Conservation (phyloP, 2,888 invertebrate genomes). For the Germaria angustata region DNA sequence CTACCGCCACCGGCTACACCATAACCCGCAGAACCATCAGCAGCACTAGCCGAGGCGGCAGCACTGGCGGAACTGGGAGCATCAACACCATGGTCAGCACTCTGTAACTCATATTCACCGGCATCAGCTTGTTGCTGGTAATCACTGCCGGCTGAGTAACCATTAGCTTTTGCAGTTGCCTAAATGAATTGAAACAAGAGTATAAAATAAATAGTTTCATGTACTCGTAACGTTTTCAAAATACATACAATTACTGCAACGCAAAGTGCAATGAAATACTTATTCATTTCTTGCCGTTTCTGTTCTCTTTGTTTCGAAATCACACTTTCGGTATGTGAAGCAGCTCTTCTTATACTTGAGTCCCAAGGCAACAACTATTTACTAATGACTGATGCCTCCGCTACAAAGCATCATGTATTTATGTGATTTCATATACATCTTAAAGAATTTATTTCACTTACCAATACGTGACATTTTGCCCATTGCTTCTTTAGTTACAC, state of each 20-base stretch:
- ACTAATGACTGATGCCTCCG: conserved; percentile 73
- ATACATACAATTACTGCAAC: conserved; percentile 78
- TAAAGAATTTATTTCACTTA: conserved; percentile 36
- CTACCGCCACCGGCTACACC: conserved; percentile 10
- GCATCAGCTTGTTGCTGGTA: conserved; percentile 46
- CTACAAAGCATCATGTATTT: conserved; percentile 72
- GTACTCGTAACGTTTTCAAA: not conserved
- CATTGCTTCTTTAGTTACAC: conserved; percentile 15
- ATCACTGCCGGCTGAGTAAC: conserved; percentile 45
- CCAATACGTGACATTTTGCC: conserved; percentile 75
- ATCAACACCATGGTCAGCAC: not conserved
- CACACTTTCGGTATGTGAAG: conserved; percentile 28
- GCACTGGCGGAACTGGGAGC: conserved; percentile 21
- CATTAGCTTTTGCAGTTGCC: conserved; percentile 66
- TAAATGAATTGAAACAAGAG: conserved; percentile 36
- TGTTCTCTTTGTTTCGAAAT: conserved; percentile 20
- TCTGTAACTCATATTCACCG: conserved; percentile 45
- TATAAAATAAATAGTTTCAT: conserved; percentile 14
- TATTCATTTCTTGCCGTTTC: conserved; percentile 72
- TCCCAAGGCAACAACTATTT: conserved; percentile 72
- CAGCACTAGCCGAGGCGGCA: conserved; percentile 18
- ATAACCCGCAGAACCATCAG: not conserved
- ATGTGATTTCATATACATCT: conserved; percentile 71
- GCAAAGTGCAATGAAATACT: conserved; percentile 74
- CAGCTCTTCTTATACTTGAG: conserved; percentile 61